A percentile compares a stretch with the other conserved stretches of the same genome.
These are phyloP conservation scores for Hypercompe scribonia DNA, from an alignment of 2,888 invertebrate species.

Conservation along the genomic window DNA sequence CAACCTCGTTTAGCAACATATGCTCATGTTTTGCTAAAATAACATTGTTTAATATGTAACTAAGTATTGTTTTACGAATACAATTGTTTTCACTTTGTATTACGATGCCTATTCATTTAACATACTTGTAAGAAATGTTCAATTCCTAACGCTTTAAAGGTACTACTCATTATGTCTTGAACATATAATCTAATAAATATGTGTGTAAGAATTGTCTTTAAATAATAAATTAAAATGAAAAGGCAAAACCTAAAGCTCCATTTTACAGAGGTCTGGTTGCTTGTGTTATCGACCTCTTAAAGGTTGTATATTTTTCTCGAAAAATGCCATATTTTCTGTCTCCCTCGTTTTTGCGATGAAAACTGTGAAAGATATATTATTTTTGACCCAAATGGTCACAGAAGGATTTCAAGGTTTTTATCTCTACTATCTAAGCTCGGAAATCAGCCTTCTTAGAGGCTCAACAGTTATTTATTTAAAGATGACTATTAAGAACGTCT, in stretches of 20 bases:
- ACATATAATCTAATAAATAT: neutral
- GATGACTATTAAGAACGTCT: neutral
- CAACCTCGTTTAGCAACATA: constrained; percentile 17
- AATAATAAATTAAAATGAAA: too few species aligned
- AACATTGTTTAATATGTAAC: constrained; percentile 21
- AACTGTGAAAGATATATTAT: too few species aligned
- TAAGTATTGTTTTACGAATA: constrained; percentile 29
- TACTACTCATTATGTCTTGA: neutral
- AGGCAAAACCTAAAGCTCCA: too few species aligned
- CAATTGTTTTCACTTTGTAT: constrained; percentile 40
- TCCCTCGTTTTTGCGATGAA: too few species aligned
- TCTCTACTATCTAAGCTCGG: neutral
- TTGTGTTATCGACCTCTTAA: too few species aligned
- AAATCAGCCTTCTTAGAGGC: neutral
- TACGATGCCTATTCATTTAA: constrained; percentile 27
- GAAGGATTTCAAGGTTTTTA: neutral
- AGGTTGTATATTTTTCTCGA: too few species aligned
- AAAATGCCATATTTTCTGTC: too few species aligned
- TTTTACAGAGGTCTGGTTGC: too few species aligned
- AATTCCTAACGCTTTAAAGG: neutral
- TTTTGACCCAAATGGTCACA: too few species aligned
- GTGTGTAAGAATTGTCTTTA: neutral
- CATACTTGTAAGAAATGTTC: constrained; percentile 11
- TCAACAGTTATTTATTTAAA: neutral
- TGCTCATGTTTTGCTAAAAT: constrained; percentile 16